Conservation (phyloP, 2,888 invertebrate genomes). For the Frankliniella fusca region DNA sequence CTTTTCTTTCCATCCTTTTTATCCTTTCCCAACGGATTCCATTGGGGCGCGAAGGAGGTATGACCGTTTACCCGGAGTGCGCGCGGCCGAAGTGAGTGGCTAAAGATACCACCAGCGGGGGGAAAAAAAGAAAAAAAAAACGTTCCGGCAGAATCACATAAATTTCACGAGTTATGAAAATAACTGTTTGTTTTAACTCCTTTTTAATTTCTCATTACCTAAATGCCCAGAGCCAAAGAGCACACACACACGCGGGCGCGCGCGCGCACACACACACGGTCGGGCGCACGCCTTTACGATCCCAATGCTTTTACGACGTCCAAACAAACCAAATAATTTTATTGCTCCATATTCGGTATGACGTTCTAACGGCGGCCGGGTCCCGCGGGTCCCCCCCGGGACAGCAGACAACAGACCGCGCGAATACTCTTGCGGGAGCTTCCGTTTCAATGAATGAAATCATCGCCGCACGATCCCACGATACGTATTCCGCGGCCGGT, state of each 20-base stretch:
- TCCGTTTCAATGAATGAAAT: no score
- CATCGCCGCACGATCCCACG: no score
- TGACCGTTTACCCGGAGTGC: not conserved
- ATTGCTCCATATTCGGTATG: not conserved
- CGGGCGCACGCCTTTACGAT: not conserved
- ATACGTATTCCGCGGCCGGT: no score
- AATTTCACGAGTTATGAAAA: constrained; percentile 17
- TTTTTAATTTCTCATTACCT: constrained; percentile 22
- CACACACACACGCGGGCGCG: no score
- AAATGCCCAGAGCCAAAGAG: not conserved
- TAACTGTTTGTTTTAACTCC: constrained; percentile 5
- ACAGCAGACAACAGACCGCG: no score
- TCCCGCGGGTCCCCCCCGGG: no score
- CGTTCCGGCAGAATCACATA: not conserved
- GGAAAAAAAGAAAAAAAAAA: not conserved
- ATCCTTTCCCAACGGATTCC: no score
- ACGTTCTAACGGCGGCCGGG: not conserved
- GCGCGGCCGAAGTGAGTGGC: not conserved
- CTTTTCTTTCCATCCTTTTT: no score
- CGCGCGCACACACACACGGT: no score
- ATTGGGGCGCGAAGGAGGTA: no score
- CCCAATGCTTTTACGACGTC: constrained; percentile 6
- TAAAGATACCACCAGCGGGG: not conserved
- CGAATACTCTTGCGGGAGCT: no score
- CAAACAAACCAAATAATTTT: not conserved